These are phyloP conservation scores for Echinometra lucunter DNA, from an alignment of 53 echinoderm and acorn worm genomes.

Conservation along the genomic window DNA sequence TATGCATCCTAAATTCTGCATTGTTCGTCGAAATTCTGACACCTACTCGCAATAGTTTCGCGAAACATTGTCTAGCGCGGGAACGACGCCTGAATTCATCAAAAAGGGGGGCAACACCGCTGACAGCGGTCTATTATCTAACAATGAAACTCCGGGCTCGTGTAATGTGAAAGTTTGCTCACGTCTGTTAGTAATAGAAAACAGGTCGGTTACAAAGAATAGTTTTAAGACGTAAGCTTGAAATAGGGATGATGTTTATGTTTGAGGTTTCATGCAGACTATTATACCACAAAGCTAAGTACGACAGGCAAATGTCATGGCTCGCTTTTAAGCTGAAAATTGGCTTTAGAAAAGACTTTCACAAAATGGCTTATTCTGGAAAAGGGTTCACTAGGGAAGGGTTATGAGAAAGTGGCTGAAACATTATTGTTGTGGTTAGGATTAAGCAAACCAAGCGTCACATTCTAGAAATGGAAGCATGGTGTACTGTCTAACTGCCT, in stretches of 20 bases:
- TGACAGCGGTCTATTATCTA: background rate
- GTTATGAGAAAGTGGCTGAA: background rate
- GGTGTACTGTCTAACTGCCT: background rate
- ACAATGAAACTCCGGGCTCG: background rate
- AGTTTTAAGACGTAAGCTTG: background rate
- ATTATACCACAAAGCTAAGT: background rate
- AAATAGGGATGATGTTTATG: slow-evolving; percentile 24
- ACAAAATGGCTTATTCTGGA: background rate
- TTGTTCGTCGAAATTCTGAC: background rate
- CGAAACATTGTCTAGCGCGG: background rate
- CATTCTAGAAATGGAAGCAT: background rate
- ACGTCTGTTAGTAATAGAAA: background rate
- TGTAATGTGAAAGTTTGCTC: background rate
- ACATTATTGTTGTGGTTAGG: background rate
- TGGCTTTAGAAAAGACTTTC: background rate
- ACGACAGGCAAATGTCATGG: background rate
- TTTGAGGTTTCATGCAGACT: background rate
- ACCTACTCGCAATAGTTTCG: background rate
- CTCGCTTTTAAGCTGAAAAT: slow-evolving; percentile 39
- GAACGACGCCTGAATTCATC: background rate
- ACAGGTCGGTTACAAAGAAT: background rate
- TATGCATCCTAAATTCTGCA: background rate
- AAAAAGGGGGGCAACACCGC: background rate
- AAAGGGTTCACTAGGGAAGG: background rate
- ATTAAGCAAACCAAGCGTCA: background rate